Conservation (phyloP, 2,797 vertebrate species). For the Enteromius unitaeniatus region DNA sequence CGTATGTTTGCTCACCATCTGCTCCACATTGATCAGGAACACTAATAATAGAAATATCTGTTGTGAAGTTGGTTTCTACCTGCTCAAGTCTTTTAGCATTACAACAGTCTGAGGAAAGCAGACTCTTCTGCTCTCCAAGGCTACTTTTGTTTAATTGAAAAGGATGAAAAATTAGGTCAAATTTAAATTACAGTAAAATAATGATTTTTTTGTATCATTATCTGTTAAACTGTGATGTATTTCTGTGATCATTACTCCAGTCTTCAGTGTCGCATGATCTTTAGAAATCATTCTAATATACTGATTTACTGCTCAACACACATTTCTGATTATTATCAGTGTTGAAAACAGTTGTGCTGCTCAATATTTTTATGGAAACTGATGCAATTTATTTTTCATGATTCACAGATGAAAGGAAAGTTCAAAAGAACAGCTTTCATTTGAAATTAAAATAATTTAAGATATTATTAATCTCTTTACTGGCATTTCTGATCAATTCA, state of each 20-base stretch:
- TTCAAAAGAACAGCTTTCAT: neutral
- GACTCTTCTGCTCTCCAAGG: neutral
- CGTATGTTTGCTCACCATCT: conserved; percentile 18
- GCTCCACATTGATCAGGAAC: neutral
- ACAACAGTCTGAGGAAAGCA: neutral
- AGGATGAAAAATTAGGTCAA: too few species aligned
- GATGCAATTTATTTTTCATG: neutral
- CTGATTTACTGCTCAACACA: neutral
- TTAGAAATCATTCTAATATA: neutral
- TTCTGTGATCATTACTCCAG: neutral
- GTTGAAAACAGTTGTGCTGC: neutral
- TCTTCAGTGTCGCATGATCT: neutral
- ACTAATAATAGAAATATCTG: neutral
- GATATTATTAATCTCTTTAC: neutral
- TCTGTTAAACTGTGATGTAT: neutral
- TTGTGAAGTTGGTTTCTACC: neutral
- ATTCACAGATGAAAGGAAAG: neutral
- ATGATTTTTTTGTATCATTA: neutral
- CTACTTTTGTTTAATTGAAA: neutral
- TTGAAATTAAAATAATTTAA: neutral
- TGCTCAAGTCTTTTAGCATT: neutral
- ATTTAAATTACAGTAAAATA: neutral
- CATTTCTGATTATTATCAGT: neutral
- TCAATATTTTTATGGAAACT: neutral
- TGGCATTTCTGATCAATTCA: neutral